Conservation (phyloP, 2,888 invertebrate species). For the Ectemnius continuus region DNA sequence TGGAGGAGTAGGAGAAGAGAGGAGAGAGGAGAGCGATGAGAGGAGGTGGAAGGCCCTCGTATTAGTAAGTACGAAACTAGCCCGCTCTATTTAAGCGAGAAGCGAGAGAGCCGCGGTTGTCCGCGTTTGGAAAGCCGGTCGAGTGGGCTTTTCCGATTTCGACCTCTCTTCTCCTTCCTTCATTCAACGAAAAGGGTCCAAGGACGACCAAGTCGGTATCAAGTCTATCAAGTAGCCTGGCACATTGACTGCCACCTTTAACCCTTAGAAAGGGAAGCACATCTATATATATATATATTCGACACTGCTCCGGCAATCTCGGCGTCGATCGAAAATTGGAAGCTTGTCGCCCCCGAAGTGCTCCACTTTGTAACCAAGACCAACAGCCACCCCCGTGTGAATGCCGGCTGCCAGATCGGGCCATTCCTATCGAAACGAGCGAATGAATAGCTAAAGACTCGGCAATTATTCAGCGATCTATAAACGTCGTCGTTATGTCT, state of each 20-base stretch:
- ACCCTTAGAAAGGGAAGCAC: background rate
- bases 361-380: no score
- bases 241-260: background rate
- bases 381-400: no score
- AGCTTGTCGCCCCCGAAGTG: no score
- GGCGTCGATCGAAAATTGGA: no score
- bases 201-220: conserved; percentile 1
- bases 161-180: background rate
- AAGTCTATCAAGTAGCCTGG: conserved; percentile 1
- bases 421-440: no score
- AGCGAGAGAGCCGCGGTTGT: background rate
- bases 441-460: no score
- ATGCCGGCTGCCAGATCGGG: no score
- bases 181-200: conserved; percentile 4
- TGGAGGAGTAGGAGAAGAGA: background rate
- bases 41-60: background rate
- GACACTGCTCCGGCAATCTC: no score
- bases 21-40: background rate
- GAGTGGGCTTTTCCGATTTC: conserved; percentile 7
- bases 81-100: background rate
- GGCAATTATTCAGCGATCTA: no score
- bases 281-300: no score
- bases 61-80: background rate
- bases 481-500: no score
- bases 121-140: conserved; percentile 7